phyloP scores from a whole-genome alignment of 1,140 invertebrate genomes.

The Achatina immaculata region DNA sequence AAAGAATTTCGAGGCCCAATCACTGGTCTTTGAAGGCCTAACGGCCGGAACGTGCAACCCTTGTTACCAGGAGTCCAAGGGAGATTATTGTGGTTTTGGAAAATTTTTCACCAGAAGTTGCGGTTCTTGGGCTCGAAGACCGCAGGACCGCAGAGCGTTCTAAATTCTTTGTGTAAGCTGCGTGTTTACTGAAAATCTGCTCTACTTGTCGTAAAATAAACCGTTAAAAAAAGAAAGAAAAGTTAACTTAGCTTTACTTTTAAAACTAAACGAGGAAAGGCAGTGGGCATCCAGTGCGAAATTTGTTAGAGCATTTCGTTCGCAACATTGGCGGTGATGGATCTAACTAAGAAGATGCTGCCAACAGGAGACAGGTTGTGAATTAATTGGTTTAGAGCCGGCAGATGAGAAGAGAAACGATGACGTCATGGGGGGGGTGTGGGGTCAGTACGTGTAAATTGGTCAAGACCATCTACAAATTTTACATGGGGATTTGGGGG shows the following conservation, averaged over 20 bases:
- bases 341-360: too few relatives aligned
- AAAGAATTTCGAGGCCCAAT: constrained; percentile 18
- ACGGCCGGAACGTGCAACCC: background rate
- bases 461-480: too few relatives aligned
- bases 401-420: too few relatives aligned
- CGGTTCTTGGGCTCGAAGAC: background rate
- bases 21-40: constrained; percentile 13
- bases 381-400: too few relatives aligned
- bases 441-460: too few relatives aligned
- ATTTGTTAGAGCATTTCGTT: background rate
- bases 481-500: too few relatives aligned
- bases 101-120: background rate
- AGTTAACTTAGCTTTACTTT: background rate
- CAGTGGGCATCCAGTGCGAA: background rate
- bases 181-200: background rate
- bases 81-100: constrained; percentile 28
- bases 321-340: too few relatives aligned
- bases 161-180: background rate
- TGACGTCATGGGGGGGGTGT: too few relatives aligned
- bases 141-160: background rate
- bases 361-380: too few relatives aligned
- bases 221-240: background rate
- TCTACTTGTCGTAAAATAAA: background rate
- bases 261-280: background rate
- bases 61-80: background rate